phyloP scores from a whole-genome alignment of 2,888 invertebrate species.

The Adela reaumurella region DNA sequence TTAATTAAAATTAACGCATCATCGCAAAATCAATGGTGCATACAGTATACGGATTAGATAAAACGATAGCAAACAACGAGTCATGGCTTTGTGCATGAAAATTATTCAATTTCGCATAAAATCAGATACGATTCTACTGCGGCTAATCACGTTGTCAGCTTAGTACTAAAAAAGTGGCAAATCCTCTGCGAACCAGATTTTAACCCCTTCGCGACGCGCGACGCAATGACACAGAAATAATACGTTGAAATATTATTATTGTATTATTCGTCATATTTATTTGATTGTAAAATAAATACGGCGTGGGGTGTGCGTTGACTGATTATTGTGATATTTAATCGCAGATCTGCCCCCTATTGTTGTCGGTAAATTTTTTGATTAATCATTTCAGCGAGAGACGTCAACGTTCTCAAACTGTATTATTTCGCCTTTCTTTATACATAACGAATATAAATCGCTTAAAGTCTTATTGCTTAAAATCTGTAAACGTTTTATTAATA shows the following conservation, averaged over 20 bases:
- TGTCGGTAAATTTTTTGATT: slow-evolving; percentile 55
- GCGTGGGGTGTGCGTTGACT: slow-evolving; percentile 41
- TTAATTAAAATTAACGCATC: no score
- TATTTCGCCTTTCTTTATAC: no score
- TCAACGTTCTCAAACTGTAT: neutral
- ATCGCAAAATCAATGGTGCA: no score
- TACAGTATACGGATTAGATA: no score
- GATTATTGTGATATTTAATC: slow-evolving; percentile 42
- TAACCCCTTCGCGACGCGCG: slow-evolving; percentile 43
- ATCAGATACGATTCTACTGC: slow-evolving; percentile 33
- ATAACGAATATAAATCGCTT: no score
- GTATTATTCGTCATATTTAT: slow-evolving; percentile 55
- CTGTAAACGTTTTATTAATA: no score
- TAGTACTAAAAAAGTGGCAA: slow-evolving; percentile 28
- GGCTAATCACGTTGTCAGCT: slow-evolving; percentile 25
- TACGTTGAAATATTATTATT: slow-evolving; percentile 55
- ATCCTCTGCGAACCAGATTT: slow-evolving; percentile 24
- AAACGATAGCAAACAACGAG: neutral
- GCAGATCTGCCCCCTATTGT: slow-evolving; percentile 39
- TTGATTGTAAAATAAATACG: slow-evolving; percentile 55
- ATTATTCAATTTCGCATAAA: slow-evolving; percentile 48
- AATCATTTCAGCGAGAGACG: slow-evolving; percentile 38
- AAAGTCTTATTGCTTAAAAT: no score
- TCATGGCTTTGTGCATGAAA: slow-evolving; percentile 12
- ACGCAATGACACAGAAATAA: slow-evolving; percentile 20